Percentiles rank a stretch among this genome's conserved stretches.
Conservation (phyloP, 2,797 vertebrate species). For the Myotis findleyi region DNA sequence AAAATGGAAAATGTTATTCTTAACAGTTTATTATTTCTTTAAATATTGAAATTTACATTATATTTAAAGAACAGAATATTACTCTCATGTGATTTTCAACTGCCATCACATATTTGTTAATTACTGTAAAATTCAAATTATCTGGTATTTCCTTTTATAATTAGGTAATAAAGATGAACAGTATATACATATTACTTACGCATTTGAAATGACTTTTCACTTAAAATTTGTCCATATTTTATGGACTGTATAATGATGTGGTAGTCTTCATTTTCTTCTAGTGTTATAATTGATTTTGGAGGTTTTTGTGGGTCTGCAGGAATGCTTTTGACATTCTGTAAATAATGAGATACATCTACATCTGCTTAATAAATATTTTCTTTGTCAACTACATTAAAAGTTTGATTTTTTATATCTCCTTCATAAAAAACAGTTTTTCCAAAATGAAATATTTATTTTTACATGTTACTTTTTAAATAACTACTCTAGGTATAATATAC, state of each 20-base stretch:
- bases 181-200: constrained; percentile 83
- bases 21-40: neutral
- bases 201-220: constrained; percentile 88
- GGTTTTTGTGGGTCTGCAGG: constrained; percentile 81
- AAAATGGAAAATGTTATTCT: constrained; percentile 9
- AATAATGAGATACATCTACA: constrained; percentile 60
- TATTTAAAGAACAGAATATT: neutral
- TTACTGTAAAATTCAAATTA: constrained; percentile 4
- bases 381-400: neutral
- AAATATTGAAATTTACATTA: constrained; percentile 26
- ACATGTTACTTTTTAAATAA: constrained; percentile 32
- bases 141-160: neutral
- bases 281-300: constrained; percentile 83
- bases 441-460: constrained; percentile 11
- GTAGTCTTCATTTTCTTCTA: constrained; percentile 88
- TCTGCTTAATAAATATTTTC: neutral
- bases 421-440: constrained; percentile 28
- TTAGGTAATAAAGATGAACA: neutral
- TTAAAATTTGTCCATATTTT: constrained; percentile 83
- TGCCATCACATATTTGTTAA: neutral
- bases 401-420: neutral
- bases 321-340: constrained; percentile 87
- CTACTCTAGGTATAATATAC: neutral
- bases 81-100: neutral
- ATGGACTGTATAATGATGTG: constrained; percentile 88